phyloP scores from a whole-genome alignment of 2,888 invertebrate species.

The Drosophila setosimentum region DNA sequence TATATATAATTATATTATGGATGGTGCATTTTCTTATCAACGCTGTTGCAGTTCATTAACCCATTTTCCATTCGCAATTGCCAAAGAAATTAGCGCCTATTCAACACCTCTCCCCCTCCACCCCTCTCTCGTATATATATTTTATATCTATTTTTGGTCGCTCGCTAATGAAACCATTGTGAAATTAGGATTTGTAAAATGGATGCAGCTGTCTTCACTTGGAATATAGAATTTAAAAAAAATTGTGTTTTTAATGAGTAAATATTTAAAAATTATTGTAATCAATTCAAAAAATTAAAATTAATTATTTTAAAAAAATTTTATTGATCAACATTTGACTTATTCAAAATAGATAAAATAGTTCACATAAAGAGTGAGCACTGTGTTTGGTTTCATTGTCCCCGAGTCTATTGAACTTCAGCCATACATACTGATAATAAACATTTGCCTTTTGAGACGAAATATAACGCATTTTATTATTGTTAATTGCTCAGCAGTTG shows the following conservation, averaged over 20 bases:
- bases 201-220: neutral
- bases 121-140: constrained; percentile 42
- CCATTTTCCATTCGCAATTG: constrained; percentile 47
- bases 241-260: neutral
- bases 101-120: constrained; percentile 20
- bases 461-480: constrained; percentile 73
- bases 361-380: neutral
- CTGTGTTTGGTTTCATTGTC: constrained; percentile 29
- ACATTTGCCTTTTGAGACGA: constrained; percentile 29
- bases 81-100: constrained; percentile 54
- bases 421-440: constrained; percentile 59
- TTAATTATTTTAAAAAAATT: neutral
- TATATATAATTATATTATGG: constrained; percentile 5
- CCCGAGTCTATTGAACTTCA: constrained; percentile 66
- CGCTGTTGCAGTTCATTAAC: constrained; percentile 61
- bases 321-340: neutral
- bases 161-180: neutral
- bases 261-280: neutral
- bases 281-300: neutral
- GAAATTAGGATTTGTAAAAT: neutral
- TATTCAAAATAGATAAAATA: neutral
- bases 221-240: neutral
- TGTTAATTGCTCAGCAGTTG: constrained; percentile 48
- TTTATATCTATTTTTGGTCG: constrained; percentile 30
- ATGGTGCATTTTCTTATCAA: constrained; percentile 36